A percentile compares a stretch with the other conserved stretches of the same genome.
Evolutionary conservation across 2,113 vertebrate species (phyloP).

Genomic region (Lanius collurio): DNA sequence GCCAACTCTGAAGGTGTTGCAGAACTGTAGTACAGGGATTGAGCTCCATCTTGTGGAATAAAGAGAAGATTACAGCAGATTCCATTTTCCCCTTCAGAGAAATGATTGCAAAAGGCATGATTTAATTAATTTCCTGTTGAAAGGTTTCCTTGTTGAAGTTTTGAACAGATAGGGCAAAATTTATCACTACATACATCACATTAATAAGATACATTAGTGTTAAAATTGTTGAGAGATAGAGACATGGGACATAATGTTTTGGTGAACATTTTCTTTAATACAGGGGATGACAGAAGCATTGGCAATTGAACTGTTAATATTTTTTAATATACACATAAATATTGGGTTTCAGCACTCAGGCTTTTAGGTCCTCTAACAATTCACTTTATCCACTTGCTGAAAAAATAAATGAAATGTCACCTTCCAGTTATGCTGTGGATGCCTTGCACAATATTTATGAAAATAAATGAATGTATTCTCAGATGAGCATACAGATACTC

Average conservation of each 20-base stretch:
- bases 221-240: neutral
- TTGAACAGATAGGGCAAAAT: neutral
- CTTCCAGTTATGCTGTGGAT: neutral
- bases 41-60: conserved; percentile 55
- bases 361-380: neutral
- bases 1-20: accelerated
- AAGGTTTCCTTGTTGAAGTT: neutral
- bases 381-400: neutral
- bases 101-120: neutral
- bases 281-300: neutral
- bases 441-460: neutral
- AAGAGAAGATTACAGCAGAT: neutral
- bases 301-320: neutral
- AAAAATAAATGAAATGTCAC: neutral
- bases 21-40: neutral
- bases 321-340: neutral
- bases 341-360: neutral
- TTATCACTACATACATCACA: accelerated
- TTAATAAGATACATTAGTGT: neutral
- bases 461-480: neutral
- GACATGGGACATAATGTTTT: neutral
- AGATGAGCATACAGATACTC: neutral
- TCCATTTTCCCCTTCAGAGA: neutral
- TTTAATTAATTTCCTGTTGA: neutral
- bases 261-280: neutral